Conservation (phyloP, 30 jellyfish, hydroid and myxozoan species). For the Hydractinia symbiolongicarpus region DNA sequence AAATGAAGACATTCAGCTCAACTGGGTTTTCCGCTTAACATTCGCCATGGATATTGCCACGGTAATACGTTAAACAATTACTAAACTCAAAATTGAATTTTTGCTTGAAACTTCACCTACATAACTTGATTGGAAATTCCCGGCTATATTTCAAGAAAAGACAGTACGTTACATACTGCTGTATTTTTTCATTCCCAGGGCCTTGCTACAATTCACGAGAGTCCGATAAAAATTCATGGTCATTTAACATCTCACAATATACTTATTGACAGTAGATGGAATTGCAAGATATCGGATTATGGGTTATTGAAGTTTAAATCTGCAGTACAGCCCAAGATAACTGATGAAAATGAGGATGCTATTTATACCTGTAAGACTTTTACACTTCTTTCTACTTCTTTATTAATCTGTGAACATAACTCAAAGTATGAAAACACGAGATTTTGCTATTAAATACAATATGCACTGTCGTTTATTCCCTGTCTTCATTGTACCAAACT, state of each 20-base stretch:
- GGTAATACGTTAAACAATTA: slow-evolving; percentile 25
- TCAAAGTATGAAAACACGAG: too few relatives aligned
- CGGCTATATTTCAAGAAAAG: not conserved
- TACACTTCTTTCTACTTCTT: not conserved
- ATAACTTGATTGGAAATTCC: too few relatives aligned
- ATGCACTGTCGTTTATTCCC: too few relatives aligned
- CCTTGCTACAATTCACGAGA: slow-evolving; percentile 68
- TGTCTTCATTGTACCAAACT: too few relatives aligned
- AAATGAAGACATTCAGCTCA: slow-evolving; percentile 61
- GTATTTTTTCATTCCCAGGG: slow-evolving; percentile 48
- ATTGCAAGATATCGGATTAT: slow-evolving; percentile 71
- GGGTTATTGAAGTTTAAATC: slow-evolving; percentile 65
- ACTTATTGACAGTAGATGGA: slow-evolving; percentile 75
- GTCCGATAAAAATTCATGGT: slow-evolving; percentile 64
- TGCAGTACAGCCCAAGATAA: slow-evolving; percentile 5
- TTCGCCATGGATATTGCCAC: slow-evolving; percentile 64
- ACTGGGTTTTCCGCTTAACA: slow-evolving; percentile 62
- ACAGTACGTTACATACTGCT: not conserved
- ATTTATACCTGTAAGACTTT: slow-evolving; percentile 42
- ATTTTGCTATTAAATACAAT: too few relatives aligned
- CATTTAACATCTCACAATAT: slow-evolving; percentile 63
- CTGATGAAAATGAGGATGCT: slow-evolving; percentile 32
- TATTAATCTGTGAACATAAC: too few relatives aligned
- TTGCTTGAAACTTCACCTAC: too few relatives aligned
- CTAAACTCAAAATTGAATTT: not conserved